Conservation (phyloP, 2,113 vertebrate genomes). For the Ancistrus triradiatus region DNA sequence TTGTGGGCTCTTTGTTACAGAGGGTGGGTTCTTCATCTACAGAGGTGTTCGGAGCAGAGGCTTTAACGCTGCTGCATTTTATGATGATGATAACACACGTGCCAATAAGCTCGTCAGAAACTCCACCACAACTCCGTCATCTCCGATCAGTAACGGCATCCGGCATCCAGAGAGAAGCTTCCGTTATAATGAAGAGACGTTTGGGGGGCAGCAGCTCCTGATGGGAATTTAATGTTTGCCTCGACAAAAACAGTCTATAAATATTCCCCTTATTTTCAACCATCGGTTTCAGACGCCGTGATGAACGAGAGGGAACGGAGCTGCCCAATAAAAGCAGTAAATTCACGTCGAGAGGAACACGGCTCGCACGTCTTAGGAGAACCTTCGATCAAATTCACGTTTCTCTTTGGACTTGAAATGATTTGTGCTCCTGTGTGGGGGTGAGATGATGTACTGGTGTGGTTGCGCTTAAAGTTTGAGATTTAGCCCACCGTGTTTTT, state of each 20-base stretch:
- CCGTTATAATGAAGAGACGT: slow-evolving; percentile 44
- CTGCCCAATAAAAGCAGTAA: background rate
- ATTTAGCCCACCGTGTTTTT: too few relatives aligned
- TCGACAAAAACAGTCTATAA: background rate
- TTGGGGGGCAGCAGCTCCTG: slow-evolving; percentile 36
- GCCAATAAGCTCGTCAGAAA: slow-evolving; percentile 41
- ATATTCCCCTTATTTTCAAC: background rate
- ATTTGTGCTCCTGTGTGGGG: too few relatives aligned
- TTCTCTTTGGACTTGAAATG: too few relatives aligned
- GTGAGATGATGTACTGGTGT: too few relatives aligned
- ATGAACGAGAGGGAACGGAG: background rate
- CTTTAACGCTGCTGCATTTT: too few relatives aligned
- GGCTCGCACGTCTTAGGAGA: too few relatives aligned
- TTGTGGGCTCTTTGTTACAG: too few relatives aligned
- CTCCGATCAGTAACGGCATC: slow-evolving; percentile 54
- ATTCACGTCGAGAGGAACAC: background rate
- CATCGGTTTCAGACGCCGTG: background rate
- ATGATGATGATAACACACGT: too few relatives aligned
- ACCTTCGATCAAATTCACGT: too few relatives aligned
- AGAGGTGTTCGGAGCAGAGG: too few relatives aligned
- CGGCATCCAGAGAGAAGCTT: slow-evolving; percentile 41
- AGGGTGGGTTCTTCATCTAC: too few relatives aligned
- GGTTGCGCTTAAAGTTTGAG: too few relatives aligned
- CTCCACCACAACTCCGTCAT: slow-evolving; percentile 28
- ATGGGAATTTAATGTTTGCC: slow-evolving; percentile 15